A percentile compares a stretch with the other conserved stretches of the same genome.
Conservation (phyloP, 2,797 vertebrate species). For the Falco columbarius region DNA sequence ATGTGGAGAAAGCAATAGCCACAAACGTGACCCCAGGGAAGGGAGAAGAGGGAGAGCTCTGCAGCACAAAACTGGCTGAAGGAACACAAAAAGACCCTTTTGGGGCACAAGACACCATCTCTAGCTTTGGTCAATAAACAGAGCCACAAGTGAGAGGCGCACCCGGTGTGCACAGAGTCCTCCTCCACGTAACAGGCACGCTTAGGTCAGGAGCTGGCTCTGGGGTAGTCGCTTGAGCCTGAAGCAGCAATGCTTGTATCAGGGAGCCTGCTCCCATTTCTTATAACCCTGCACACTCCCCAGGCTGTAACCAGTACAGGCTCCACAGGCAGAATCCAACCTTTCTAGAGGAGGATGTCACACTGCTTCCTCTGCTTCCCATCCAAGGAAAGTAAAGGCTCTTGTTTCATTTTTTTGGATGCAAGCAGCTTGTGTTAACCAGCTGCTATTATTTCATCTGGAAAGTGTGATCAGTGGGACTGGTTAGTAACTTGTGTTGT, state of each 20-base stretch:
- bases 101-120: neutral
- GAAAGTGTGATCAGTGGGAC: neutral
- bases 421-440: neutral
- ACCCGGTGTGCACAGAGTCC: accelerated
- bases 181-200: neutral
- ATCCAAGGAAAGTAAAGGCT: neutral
- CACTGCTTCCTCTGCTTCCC: neutral
- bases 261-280: neutral
- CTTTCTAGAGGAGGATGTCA: neutral
- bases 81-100: neutral
- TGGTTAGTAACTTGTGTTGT: neutral
- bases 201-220: neutral
- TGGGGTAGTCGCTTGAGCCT: neutral
- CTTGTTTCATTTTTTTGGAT: neutral
- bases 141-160: accelerated
- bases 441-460: neutral
- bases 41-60: neutral
- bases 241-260: neutral
- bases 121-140: neutral
- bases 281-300: neutral
- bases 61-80: neutral
- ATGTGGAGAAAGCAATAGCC: neutral
- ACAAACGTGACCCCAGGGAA: neutral
- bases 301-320: neutral
- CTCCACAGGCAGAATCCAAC: neutral